A percentile compares a stretch with the other conserved stretches of the same genome.
Evolutionary conservation across 2,113 vertebrate species (phyloP).

Genomic region (Dinomys branickii): DNA sequence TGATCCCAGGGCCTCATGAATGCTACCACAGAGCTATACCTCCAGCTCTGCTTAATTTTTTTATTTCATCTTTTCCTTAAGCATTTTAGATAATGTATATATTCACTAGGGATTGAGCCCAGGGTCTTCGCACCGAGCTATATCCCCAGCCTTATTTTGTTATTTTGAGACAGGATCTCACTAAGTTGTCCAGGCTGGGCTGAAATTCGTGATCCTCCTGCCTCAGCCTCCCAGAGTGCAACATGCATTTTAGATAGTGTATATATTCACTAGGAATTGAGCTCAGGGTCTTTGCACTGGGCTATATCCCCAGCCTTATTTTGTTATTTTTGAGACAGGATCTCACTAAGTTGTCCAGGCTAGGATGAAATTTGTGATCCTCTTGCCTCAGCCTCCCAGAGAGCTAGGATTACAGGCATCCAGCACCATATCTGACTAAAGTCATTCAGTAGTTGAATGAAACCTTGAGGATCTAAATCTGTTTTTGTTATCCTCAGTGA

Average conservation of each 20-base stretch:
- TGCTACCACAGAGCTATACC: background rate
- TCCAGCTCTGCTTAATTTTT: background rate
- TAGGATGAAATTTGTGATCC: background rate
- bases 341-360: background rate
- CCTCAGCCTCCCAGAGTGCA: background rate
- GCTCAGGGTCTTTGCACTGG: background rate
- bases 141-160: background rate
- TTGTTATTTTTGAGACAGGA: background rate
- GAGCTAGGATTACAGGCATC: background rate
- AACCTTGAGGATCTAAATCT: background rate
- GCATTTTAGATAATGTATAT: background rate
- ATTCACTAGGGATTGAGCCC: background rate
- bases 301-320: background rate
- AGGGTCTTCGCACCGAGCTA: background rate
- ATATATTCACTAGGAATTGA: background rate
- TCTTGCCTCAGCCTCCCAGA: background rate
- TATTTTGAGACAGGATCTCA: background rate
- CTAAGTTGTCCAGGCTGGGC: background rate
- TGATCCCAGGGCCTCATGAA: background rate
- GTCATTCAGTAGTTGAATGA: background rate
- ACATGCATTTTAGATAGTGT: background rate
- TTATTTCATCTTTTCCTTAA: background rate
- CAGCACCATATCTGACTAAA: background rate
- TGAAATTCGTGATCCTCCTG: background rate
- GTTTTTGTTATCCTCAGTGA: background rate